These are phyloP conservation scores for Melinaea menophilus DNA, from an alignment of 2,888 invertebrate genomes.

Conservation along the genomic window DNA sequence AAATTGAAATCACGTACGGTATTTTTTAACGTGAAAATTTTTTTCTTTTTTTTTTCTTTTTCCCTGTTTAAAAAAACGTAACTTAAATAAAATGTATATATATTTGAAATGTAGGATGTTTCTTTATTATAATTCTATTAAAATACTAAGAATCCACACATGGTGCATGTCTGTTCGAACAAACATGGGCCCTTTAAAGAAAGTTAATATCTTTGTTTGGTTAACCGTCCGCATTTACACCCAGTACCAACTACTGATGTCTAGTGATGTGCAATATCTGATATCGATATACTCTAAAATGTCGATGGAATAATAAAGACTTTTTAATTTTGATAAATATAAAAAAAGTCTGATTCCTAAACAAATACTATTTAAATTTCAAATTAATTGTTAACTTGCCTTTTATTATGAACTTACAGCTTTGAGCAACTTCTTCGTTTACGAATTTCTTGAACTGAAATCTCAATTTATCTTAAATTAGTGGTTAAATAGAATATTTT, in stretches of 20 bases:
- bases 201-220: slow-evolving; percentile 41
- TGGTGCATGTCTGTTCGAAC: slow-evolving; percentile 21
- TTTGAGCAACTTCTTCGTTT: too few relatives aligned
- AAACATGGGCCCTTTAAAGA: slow-evolving; percentile 35
- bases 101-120: neutral
- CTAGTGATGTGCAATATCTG: neutral
- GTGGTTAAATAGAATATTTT: too few relatives aligned
- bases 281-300: slow-evolving; percentile 10
- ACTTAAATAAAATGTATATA: neutral
- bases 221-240: slow-evolving; percentile 33
- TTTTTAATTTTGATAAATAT: too few relatives aligned
- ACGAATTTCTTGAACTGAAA: too few relatives aligned
- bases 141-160: slow-evolving; percentile 23
- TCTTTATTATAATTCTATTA: slow-evolving; percentile 10
- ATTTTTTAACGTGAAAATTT: too few relatives aligned
- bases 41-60: too few relatives aligned
- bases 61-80: too few relatives aligned
- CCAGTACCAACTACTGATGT: slow-evolving; percentile 29
- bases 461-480: too few relatives aligned
- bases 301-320: neutral
- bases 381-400: too few relatives aligned
- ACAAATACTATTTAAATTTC: too few relatives aligned
- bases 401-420: neutral
- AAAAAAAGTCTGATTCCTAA: too few relatives aligned
- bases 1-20: too few relatives aligned